A percentile compares a stretch with the other conserved stretches of the same genome.
These are phyloP conservation scores for Acrocephalus arundinaceus DNA, from an alignment of 2,113 vertebrate species.

Conservation along the genomic window DNA sequence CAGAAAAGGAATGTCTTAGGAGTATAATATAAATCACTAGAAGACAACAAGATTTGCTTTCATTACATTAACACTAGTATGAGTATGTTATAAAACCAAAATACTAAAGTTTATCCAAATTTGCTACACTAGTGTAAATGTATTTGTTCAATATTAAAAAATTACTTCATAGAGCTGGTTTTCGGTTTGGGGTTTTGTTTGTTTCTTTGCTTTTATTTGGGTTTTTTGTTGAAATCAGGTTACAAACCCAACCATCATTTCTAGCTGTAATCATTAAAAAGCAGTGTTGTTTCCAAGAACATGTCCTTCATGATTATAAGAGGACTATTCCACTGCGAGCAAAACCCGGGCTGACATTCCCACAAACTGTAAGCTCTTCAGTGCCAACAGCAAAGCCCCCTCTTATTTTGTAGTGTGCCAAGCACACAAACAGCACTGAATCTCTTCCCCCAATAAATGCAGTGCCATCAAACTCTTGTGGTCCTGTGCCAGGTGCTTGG, in stretches of 20 bases:
- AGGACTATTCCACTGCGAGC: background rate
- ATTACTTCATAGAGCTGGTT: background rate
- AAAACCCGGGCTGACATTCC: background rate
- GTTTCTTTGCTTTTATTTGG: background rate
- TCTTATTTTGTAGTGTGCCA: slow-evolving; percentile 14
- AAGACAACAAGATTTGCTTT: background rate
- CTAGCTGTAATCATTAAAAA: slow-evolving; percentile 8
- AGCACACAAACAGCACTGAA: background rate
- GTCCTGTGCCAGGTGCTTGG: slow-evolving; percentile 19
- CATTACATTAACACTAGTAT: background rate
- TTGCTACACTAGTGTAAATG: background rate
- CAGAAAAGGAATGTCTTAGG: background rate
- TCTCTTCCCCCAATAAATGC: background rate
- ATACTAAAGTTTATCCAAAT: background rate
- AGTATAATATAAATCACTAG: background rate
- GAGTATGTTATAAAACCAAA: background rate
- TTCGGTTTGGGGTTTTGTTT: background rate
- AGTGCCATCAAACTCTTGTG: background rate
- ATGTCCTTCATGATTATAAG: slow-evolving; percentile 1
- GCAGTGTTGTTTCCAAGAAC: background rate
- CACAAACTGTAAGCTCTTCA: background rate
- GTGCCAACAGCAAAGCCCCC: background rate
- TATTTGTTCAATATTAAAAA: background rate
- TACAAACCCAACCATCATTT: background rate
- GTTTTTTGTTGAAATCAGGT: background rate